Conservation (phyloP, 2,113 vertebrate species). For the Climacteris rufus region DNA sequence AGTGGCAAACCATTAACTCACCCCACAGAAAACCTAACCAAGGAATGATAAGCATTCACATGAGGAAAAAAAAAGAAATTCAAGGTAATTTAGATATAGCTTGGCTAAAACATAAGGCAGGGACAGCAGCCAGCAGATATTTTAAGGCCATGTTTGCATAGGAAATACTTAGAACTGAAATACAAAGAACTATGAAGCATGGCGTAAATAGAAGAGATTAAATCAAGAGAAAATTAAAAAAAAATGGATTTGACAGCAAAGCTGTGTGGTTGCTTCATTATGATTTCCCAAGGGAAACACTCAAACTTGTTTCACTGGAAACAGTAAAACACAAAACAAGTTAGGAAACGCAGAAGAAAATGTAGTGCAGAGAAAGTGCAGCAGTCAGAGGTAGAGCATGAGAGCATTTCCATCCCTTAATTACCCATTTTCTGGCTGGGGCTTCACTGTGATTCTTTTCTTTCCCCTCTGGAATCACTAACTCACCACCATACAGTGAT, state of each 20-base stretch:
- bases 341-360: neutral
- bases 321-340: neutral
- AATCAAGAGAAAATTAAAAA: neutral
- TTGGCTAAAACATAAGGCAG: neutral
- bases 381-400: neutral
- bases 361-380: neutral
- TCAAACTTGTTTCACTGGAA: neutral
- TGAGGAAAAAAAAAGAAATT: neutral
- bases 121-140: neutral
- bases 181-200: neutral
- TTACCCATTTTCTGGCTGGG: neutral
- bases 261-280: neutral
- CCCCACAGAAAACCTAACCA: neutral
- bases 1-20: neutral
- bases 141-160: neutral
- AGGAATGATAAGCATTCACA: neutral
- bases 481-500: neutral
- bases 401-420: neutral
- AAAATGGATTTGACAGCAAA: neutral
- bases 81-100: neutral
- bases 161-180: neutral
- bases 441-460: neutral
- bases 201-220: neutral
- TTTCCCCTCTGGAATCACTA: neutral
- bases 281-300: neutral